Evolutionary conservation across 2,797 vertebrate genomes (phyloP).

Genomic region (Parauchenoglanis ngamensis): DNA sequence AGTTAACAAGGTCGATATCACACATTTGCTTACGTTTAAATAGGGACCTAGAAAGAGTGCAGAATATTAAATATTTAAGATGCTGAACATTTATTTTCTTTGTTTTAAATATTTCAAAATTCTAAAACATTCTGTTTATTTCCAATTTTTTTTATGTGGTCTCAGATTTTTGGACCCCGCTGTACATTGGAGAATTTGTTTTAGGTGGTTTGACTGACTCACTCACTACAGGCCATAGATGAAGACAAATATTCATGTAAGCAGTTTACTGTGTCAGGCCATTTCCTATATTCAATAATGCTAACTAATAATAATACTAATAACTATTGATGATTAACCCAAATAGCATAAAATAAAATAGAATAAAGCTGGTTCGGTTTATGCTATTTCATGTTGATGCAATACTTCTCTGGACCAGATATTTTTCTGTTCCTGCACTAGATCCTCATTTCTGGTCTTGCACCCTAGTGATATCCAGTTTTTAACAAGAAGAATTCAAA

Average conservation of each 20-base stretch:
- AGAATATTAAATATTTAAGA: too few species aligned
- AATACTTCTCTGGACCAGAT: not conserved
- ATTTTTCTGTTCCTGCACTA: not conserved
- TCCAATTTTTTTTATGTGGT: not conserved
- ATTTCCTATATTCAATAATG: not conserved
- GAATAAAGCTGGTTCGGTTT: not conserved
- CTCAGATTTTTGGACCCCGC: not conserved
- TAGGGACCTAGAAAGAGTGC: too few species aligned
- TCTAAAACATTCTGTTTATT: not conserved
- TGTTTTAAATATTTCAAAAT: too few species aligned
- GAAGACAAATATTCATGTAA: not conserved
- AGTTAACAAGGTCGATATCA: too few species aligned
- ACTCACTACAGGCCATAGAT: not conserved
- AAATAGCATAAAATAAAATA: not conserved
- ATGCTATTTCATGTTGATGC: not conserved
- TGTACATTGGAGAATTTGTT: not conserved
- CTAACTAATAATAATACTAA: too few species aligned
- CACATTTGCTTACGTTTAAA: too few species aligned
- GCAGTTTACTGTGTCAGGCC: not conserved
- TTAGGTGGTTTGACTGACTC: not conserved
- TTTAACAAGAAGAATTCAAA: constrained; percentile 18
- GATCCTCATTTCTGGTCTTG: not conserved
- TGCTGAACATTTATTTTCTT: too few species aligned
- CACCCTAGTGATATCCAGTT: constrained; percentile 3
- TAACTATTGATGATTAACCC: not conserved